These are phyloP conservation scores for Aquatica leii DNA, from an alignment of 2,888 invertebrate genomes.

Conservation along the genomic window DNA sequence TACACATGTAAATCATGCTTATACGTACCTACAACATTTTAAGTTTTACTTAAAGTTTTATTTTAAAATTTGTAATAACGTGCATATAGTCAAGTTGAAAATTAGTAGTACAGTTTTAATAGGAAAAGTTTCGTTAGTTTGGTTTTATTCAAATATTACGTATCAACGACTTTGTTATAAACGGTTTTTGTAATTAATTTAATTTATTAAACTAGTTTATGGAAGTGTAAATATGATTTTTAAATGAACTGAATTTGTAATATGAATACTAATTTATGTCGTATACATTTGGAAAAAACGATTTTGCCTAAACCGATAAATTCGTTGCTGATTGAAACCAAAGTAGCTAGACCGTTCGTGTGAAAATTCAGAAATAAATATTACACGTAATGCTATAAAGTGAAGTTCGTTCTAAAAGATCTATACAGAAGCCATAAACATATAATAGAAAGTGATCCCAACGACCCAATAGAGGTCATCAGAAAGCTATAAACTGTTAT, in stretches of 20 bases:
- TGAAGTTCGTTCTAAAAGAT: slow-evolving; percentile 31
- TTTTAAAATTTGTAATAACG: too few species aligned
- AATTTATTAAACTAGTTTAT: not conserved
- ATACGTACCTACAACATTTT: not conserved
- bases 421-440: slow-evolving; percentile 35
- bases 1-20: not conserved
- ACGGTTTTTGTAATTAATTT: not conserved
- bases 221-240: not conserved
- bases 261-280: not conserved
- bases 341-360: not conserved
- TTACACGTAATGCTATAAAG: slow-evolving; percentile 36
- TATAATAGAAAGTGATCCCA: slow-evolving; percentile 38
- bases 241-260: too few species aligned
- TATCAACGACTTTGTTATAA: not conserved
- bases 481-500: slow-evolving; percentile 38
- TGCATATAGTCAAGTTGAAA: too few species aligned
- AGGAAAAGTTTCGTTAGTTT: too few species aligned
- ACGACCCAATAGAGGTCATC: slow-evolving; percentile 37
- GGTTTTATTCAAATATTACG: not conserved
- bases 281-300: not conserved
- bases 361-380: slow-evolving; percentile 25
- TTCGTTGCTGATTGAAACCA: slow-evolving; percentile 6
- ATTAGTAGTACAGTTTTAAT: too few species aligned
- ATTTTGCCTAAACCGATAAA: slow-evolving; percentile 2
- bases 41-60: not conserved